Evolutionary conservation across 2,888 invertebrate genomes (phyloP), one percentile per base, ranked within the genome.

Genomic region (Slavum lentiscoides): DNA sequence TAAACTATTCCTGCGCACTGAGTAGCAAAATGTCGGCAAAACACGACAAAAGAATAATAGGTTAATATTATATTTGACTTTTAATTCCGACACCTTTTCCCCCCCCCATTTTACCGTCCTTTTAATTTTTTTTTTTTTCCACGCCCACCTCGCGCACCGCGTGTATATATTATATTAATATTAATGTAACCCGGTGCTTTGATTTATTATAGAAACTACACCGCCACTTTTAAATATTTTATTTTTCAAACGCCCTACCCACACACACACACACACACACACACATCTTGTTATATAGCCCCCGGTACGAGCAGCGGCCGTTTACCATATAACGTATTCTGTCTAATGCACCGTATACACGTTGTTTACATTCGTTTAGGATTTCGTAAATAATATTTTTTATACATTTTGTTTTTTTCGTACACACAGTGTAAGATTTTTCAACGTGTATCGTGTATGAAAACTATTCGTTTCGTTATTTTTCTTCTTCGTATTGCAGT

Each of bases 31-130:
- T 19, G 23, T 68, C 59, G 5, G 49, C 17, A 23, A 59, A 76
- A 76, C 59, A 68, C 19, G 43, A 43, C 67, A 68, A 75, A 75
- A 75, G 67, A 67, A 59, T 68, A 75, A 68, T 75, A 19, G 43
- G 19, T 58, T 11, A 58, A 3, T 39, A 23, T 43, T 66, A 66
- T 23, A 11, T 67, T 75, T 23, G 21, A 67, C 55, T 67, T 58
- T 66, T 58, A 58, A 66, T 67, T 39, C 49, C 39, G 39, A 43
- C 66, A 67, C 58, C 39, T 66, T 67, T 67, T 39, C 66, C 66
- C 21, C 21, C n/a, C 9, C n/a, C n/a, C n/a, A 2, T 55, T 23
- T 43, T 43, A 5, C 7, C 23, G 68, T 53, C 23, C 30, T 30
- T 17, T 30, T 64, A 49, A 69, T 69, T 30, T 55, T 37, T 23